Conservation (phyloP, 1,140 invertebrate species). For the Scaptomyza hsui region DNA sequence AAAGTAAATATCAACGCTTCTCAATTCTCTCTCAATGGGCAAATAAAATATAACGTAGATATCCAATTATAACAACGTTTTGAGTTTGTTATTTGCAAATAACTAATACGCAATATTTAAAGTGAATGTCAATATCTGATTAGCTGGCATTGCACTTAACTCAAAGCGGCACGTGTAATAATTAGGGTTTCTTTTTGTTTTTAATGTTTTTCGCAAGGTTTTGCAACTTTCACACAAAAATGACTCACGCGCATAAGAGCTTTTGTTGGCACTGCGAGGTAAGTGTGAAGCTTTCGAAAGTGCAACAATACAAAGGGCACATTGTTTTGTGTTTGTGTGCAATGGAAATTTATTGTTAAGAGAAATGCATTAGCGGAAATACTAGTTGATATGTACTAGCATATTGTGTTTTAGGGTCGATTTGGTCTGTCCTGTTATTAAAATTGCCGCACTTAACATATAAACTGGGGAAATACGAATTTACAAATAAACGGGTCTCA, state of each 20-base stretch:
- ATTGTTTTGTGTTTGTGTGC: background rate
- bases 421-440: constrained; percentile 22
- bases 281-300: constrained; percentile 10
- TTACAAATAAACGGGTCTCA: constrained; percentile 19
- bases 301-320: constrained; percentile 1
- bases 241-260: constrained; percentile 8
- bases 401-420: constrained; percentile 21
- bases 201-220: background rate
- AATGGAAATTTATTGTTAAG: background rate
- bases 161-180: background rate
- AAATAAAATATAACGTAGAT: background rate
- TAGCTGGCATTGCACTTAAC: constrained; percentile 32
- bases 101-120: constrained; percentile 40
- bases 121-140: constrained; percentile 57
- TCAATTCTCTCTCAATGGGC: no score
- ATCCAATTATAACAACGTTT: no score
- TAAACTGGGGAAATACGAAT: constrained; percentile 10
- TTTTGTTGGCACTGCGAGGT: background rate
- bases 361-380: constrained; percentile 33
- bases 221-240: constrained; percentile 10
- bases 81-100: background rate
- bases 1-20: no score
- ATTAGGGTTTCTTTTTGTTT: background rate
- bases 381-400: background rate
- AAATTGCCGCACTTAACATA: constrained; percentile 1